A percentile compares a stretch with the other conserved stretches of the same genome.
Evolutionary conservation across 2,797 vertebrate genomes (phyloP).

Genomic region (Hephaestus fuliginosus): DNA sequence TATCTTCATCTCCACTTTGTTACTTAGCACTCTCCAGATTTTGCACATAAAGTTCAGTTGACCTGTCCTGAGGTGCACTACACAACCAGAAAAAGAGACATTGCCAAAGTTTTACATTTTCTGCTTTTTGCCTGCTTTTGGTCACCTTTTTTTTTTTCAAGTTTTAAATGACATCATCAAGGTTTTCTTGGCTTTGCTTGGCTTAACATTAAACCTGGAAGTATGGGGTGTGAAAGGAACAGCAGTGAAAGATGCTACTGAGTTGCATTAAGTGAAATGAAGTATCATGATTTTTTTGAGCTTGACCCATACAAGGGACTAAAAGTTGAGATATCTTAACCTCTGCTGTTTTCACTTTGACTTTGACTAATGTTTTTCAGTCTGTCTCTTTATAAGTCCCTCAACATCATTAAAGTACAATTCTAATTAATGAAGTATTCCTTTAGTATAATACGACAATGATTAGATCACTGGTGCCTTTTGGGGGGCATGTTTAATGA

Average conservation of each 20-base stretch:
- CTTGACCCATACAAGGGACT: not conserved
- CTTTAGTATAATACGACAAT: not conserved
- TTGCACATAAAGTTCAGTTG: not conserved
- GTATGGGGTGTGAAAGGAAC: not conserved
- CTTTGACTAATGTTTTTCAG: not conserved
- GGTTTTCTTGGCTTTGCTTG: not conserved
- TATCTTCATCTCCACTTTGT: conserved; percentile 60
- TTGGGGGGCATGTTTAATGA: not conserved
- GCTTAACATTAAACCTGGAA: not conserved
- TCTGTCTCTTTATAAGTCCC: not conserved
- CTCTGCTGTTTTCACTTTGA: not conserved
- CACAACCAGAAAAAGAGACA: not conserved
- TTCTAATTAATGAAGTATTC: not conserved
- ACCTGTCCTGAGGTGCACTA: rapidly evolving
- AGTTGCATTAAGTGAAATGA: not conserved
- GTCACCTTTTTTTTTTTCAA: not conserved
- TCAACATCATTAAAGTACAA: not conserved
- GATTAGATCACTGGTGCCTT: not conserved
- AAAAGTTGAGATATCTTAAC: not conserved
- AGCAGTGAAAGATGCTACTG: not conserved
- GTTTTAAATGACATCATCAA: not conserved
- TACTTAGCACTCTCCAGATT: not conserved
- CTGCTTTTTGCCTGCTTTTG: not conserved
- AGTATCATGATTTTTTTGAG: not conserved
- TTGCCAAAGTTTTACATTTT: not conserved